These are phyloP conservation scores for Baryphthengus martii DNA, from an alignment of 2,113 vertebrate species.

Conservation along the genomic window DNA sequence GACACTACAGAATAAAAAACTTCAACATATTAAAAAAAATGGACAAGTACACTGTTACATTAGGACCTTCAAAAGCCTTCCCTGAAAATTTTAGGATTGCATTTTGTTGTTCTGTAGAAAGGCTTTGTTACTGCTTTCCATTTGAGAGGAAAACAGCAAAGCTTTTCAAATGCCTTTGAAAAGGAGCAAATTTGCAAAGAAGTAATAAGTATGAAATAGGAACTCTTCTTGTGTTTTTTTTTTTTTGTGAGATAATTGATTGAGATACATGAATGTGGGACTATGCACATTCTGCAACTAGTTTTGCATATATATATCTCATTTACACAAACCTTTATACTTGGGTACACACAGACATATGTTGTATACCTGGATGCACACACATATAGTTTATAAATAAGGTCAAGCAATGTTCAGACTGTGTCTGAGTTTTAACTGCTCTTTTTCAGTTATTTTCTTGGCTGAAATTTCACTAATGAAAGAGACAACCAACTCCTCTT, in stretches of 20 bases:
- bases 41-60: not conserved
- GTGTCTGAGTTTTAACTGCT: not conserved
- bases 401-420: not conserved
- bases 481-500: not conserved
- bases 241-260: not conserved
- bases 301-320: not conserved
- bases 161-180: conserved; percentile 39
- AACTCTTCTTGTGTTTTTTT: not conserved
- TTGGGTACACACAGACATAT: not conserved
- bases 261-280: not conserved
- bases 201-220: not conserved
- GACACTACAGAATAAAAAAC: not conserved
- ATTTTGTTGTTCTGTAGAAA: not conserved
- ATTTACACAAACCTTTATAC: not conserved
- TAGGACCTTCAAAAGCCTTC: not conserved
- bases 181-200: not conserved
- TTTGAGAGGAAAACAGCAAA: conserved; percentile 65
- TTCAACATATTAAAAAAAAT: not conserved
- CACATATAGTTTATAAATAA: not conserved
- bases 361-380: not conserved
- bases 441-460: not conserved
- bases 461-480: not conserved
- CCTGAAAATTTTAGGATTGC: not conserved
- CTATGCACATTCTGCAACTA: not conserved
- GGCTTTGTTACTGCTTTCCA: conserved; percentile 38